phyloP scores from a whole-genome alignment of 2,113 vertebrate species.

The Sciurus niger region DNA sequence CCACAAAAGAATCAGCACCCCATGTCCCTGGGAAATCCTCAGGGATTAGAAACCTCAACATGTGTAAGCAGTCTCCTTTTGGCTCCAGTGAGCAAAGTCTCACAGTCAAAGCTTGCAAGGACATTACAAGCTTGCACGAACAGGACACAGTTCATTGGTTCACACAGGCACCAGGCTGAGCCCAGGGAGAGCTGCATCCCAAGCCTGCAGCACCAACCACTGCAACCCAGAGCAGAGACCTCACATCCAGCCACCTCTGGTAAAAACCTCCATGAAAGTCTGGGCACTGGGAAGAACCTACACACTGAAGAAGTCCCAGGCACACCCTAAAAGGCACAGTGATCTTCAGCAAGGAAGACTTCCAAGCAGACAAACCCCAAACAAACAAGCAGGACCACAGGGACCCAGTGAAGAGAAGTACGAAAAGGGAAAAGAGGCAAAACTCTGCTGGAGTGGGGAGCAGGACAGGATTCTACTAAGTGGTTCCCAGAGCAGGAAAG shows the following conservation, averaged over 20 bases:
- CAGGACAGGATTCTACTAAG: too few relatives aligned
- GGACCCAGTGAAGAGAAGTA: background rate
- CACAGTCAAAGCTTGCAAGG: background rate
- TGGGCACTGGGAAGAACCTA: background rate
- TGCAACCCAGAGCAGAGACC: too few relatives aligned
- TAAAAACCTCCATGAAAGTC: background rate
- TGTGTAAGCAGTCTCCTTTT: background rate
- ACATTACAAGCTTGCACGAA: background rate
- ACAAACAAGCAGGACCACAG: background rate
- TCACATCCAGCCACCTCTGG: background rate
- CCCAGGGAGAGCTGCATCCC: too few relatives aligned
- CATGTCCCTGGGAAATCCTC: background rate
- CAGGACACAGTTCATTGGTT: background rate
- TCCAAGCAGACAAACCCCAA: background rate
- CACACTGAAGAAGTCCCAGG: background rate
- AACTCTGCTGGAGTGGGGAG: too few relatives aligned
- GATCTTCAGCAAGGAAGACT: background rate
- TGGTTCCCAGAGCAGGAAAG: too few relatives aligned
- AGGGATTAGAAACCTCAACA: background rate
- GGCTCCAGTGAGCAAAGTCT: background rate
- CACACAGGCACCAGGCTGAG: background rate
- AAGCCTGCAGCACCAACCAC: too few relatives aligned
- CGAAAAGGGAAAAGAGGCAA: background rate
- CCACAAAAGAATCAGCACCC: too few relatives aligned
- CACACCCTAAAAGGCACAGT: background rate